Conservation (phyloP, 1,140 invertebrate species). For the Episyrphus balteatus region DNA sequence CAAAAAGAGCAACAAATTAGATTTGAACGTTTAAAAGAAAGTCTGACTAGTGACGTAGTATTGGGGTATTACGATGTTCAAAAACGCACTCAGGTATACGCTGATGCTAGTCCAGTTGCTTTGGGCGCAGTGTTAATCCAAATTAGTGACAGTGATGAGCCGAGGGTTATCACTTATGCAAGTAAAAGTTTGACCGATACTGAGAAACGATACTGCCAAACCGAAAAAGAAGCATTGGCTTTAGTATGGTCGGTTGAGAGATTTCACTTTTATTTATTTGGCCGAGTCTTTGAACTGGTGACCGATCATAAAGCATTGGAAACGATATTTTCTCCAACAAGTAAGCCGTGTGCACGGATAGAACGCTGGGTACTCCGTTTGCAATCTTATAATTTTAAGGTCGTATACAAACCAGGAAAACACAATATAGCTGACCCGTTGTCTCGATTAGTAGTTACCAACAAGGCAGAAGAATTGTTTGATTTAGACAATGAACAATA, state of each 20-base stretch:
- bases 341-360: conserved; percentile 14
- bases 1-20: too few species aligned
- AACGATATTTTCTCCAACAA: conserved; percentile 10
- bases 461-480: too few species aligned
- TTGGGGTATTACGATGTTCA: too few species aligned
- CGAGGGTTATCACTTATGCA: conserved; percentile 5
- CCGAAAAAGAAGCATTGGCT: conserved; percentile 28
- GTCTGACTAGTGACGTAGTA: too few species aligned
- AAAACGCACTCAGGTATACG: too few species aligned
- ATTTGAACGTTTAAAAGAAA: too few species aligned
- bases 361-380: conserved; percentile 23
- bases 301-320: conserved; percentile 28
- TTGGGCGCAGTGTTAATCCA: conserved; percentile 20
- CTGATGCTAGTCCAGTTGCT: conserved; percentile 19
- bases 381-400: conserved; percentile 11
- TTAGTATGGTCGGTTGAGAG: conserved; percentile 20
- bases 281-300: conserved; percentile 19
- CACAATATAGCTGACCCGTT: background rate
- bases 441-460: background rate
- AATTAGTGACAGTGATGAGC: conserved; percentile 7
- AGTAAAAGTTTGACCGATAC: conserved; percentile 30
- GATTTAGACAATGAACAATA: too few species aligned
- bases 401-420: background rate
- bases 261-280: conserved; percentile 15
- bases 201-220: conserved; percentile 36